phyloP scores from a whole-genome alignment of 2,888 invertebrate species.

The Drosophila phalerata region DNA sequence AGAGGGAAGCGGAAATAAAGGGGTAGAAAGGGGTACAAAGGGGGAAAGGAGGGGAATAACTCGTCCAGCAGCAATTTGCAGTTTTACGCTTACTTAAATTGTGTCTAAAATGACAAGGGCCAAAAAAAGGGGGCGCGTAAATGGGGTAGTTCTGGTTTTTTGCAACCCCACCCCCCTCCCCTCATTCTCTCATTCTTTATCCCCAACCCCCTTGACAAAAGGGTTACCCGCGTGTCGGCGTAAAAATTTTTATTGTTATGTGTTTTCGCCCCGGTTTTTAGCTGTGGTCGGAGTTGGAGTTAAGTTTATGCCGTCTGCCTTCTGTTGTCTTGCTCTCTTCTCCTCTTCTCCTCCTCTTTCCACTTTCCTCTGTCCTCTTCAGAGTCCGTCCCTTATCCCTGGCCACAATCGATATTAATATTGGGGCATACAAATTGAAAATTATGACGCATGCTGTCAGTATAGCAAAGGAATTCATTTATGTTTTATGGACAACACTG shows the following conservation, averaged over 20 bases:
- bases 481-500: slow-evolving; percentile 61
- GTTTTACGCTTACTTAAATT: slow-evolving; percentile 82
- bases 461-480: slow-evolving; percentile 47
- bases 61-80: slow-evolving; percentile 75
- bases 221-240: slow-evolving; percentile 56
- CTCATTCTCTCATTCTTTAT: neutral
- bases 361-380: neutral
- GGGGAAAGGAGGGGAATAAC: neutral
- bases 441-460: slow-evolving; percentile 60
- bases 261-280: slow-evolving; percentile 31
- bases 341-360: no score
- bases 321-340: no score
- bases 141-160: slow-evolving; percentile 53
- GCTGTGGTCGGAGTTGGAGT: slow-evolving; percentile 36
- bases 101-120: slow-evolving; percentile 76
- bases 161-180: slow-evolving; percentile 15
- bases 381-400: slow-evolving; percentile 2
- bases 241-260: slow-evolving; percentile 77
- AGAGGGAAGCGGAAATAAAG: neutral
- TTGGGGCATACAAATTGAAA: slow-evolving; percentile 75
- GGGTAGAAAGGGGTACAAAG: no score
- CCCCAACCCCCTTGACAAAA: slow-evolving; percentile 15
- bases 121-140: slow-evolving; percentile 16
- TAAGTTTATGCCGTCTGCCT: slow-evolving; percentile 52
- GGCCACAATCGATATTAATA: slow-evolving; percentile 76